phyloP scores from a whole-genome alignment of 2,797 vertebrate species.

The Pangasius macronema region DNA sequence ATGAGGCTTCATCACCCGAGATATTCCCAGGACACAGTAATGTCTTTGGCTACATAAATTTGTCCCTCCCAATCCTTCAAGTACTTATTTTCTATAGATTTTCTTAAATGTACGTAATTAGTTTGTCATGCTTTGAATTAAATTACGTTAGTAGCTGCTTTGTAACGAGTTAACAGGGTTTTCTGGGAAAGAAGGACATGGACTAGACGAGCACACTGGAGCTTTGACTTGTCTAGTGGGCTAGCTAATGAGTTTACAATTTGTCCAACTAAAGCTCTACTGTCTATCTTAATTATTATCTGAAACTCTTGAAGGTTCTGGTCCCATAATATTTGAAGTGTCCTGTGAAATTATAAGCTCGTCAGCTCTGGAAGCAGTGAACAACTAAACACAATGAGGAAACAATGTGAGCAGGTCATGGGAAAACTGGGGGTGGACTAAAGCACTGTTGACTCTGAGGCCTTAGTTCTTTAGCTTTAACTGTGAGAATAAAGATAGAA shows the following conservation, averaged over 20 bases:
- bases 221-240: not conserved
- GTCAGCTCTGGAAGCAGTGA: constrained; percentile 12
- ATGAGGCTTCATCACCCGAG: not conserved
- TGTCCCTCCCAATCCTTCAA: not conserved
- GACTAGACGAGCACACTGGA: not conserved
- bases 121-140: not conserved
- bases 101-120: not conserved
- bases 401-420: constrained; percentile 35
- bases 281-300: not conserved
- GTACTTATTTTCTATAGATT: not conserved
- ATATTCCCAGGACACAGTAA: not conserved
- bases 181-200: not conserved
- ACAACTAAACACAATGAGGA: constrained; percentile 9
- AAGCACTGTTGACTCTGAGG: not conserved
- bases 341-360: constrained; percentile 23
- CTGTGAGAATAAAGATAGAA: not conserved
- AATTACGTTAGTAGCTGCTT: not conserved
- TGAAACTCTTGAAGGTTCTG: not conserved
- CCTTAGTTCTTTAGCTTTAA: constrained; percentile 21
- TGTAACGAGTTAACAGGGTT: not conserved
- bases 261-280: not conserved
- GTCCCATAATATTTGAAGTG: constrained; percentile 26
- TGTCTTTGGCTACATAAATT: not conserved
- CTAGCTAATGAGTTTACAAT: not conserved
- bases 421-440: constrained; percentile 50